Evolutionary conservation across 2,888 invertebrate species (phyloP).

Genomic region (Eudemis profundana): DNA sequence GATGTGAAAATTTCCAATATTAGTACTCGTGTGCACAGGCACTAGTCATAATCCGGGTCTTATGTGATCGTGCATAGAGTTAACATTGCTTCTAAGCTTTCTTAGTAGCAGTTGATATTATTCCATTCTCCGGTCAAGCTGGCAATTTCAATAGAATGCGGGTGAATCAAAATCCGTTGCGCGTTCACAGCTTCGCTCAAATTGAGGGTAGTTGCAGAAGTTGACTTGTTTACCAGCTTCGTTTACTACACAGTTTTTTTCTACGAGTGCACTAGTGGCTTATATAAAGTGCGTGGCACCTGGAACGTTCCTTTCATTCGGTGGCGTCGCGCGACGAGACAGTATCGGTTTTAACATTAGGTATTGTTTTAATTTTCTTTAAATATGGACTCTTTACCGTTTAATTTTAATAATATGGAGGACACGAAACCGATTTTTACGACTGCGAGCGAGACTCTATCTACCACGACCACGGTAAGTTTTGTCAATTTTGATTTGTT

Average conservation of each 20-base stretch:
- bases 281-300: conserved; percentile 60
- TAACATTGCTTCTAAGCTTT: too few relatives aligned
- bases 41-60: too few relatives aligned
- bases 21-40: too few relatives aligned
- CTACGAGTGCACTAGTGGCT: conserved; percentile 33
- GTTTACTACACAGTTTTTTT: conserved; percentile 25
- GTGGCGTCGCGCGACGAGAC: conserved; percentile 34
- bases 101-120: too few relatives aligned
- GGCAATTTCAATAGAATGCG: conserved; percentile 20
- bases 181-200: not conserved
- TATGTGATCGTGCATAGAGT: too few relatives aligned
- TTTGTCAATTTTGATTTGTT: too few relatives aligned
- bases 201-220: conserved; percentile 28
- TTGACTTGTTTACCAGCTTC: conserved; percentile 22
- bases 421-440: conserved; percentile 67
- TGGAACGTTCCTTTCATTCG: conserved; percentile 53
- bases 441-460: conserved; percentile 60
- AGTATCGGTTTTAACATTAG: conserved; percentile 3
- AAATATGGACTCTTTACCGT: conserved; percentile 61
- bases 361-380: conserved; percentile 4
- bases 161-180: not conserved
- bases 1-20: not conserved
- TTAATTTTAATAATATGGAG: conserved; percentile 60
- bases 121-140: not conserved
- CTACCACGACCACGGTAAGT: conserved; percentile 64